Evolutionary conservation across 2,888 invertebrate genomes (phyloP).

Genomic region (Caenorhabditis afra): DNA sequence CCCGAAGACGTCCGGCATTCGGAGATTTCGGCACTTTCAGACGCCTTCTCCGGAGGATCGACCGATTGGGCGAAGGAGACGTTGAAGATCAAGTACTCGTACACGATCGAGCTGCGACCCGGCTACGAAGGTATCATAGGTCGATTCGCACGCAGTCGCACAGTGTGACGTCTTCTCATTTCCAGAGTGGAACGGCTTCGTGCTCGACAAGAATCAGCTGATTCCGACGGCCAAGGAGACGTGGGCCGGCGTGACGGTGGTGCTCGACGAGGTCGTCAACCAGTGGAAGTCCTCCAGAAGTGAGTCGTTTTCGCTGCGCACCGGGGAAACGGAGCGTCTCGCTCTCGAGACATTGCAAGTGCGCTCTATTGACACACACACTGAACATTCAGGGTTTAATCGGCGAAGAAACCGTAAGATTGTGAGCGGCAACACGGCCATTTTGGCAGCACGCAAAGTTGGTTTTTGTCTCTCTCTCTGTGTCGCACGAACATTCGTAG

Average conservation of each 20-base stretch:
- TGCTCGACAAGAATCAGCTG: constrained; percentile 74
- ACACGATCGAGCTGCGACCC: constrained; percentile 78
- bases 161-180: not conserved
- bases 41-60: constrained; percentile 79
- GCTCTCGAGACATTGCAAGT: not conserved
- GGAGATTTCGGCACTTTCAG: constrained; percentile 70
- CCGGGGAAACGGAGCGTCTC: not conserved
- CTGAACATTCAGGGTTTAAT: constrained; percentile 23
- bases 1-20: not conserved
- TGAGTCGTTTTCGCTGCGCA: constrained; percentile 21
- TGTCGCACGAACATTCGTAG: constrained; percentile 4
- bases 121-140: constrained; percentile 74
- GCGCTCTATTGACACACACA: no score
- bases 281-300: constrained; percentile 55
- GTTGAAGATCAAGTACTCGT: constrained; percentile 77
- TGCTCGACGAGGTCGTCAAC: constrained; percentile 69
- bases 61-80: constrained; percentile 80
- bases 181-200: constrained; percentile 79
- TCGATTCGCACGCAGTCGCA: not conserved
- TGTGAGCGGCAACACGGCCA: constrained; percentile 27
- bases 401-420: constrained; percentile 33
- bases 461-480: constrained; percentile 31
- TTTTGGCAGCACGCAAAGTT: constrained; percentile 30
- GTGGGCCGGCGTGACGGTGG: constrained; percentile 77
- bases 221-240: constrained; percentile 79